phyloP scores from a whole-genome alignment of 2,888 invertebrate species.

The Tipula vernalis region DNA sequence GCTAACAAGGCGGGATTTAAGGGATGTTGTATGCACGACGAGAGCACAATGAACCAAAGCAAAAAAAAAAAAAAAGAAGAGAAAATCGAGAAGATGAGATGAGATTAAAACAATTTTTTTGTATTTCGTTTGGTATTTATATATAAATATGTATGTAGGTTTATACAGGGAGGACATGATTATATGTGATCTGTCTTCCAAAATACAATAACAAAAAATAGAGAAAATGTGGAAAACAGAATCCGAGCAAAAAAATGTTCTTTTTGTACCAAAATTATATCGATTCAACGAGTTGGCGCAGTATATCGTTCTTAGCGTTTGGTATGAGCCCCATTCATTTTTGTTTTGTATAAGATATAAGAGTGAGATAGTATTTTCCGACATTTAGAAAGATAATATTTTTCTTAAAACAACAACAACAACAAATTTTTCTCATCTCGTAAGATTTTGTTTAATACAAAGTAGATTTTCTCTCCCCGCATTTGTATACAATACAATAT shows the following conservation, averaged over 20 bases:
- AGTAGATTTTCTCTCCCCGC: neutral
- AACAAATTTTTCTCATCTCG: neutral
- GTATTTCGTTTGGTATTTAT: neutral
- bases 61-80: neutral
- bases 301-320: neutral
- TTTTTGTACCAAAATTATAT: neutral
- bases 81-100: neutral
- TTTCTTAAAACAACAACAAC: neutral
- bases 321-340: neutral
- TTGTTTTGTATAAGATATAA: neutral
- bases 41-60: neutral
- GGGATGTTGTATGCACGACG: conserved; percentile 6
- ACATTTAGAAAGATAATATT: neutral
- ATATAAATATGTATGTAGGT: neutral
- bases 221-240: neutral
- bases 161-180: neutral
- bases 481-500: neutral
- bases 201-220: neutral
- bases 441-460: neutral
- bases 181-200: conserved; percentile 8
- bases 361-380: conserved; percentile 4
- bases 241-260: neutral
- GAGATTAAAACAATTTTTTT: neutral
- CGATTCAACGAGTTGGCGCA: neutral
- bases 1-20: conserved; percentile 19